Evolutionary conservation across 2,888 invertebrate species (phyloP).

Genomic region (Muschampia plurimacula): DNA sequence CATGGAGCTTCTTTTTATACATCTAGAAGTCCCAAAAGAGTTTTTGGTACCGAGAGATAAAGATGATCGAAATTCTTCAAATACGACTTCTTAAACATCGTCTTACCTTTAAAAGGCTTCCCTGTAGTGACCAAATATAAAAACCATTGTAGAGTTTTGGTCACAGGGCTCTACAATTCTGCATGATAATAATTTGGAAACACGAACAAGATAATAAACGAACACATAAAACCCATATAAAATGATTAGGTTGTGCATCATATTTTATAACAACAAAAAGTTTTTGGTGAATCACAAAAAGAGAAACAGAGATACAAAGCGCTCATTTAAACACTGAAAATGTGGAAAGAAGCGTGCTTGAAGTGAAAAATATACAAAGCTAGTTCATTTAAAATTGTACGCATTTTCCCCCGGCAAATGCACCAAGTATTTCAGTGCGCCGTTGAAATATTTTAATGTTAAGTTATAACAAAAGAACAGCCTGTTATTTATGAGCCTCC

Average conservation of each 20-base stretch:
- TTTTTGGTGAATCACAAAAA: conserved; percentile 28
- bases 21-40: no score
- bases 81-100: no score
- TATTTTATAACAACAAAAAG: conserved; percentile 22
- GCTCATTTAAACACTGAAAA: conserved; percentile 39
- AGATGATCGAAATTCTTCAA: no score
- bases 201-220: background rate
- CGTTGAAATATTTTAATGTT: conserved; percentile 36
- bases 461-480: conserved; percentile 18
- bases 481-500: conserved; percentile 26
- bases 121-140: no score
- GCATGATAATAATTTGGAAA: conserved; percentile 30
- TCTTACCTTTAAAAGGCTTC: no score
- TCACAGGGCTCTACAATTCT: conserved; percentile 25
- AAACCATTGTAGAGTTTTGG: background rate
- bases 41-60: no score
- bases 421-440: background rate
- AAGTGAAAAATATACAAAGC: conserved; percentile 37
- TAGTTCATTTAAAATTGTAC: conserved; percentile 37
- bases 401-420: conserved; percentile 33
- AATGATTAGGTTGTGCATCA: background rate
- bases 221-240: background rate
- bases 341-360: conserved; percentile 37
- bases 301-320: conserved; percentile 28
- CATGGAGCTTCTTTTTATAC: no score